These are phyloP conservation scores for Heliconius cydno DNA, from an alignment of 2,888 invertebrate genomes.

Conservation along the genomic window DNA sequence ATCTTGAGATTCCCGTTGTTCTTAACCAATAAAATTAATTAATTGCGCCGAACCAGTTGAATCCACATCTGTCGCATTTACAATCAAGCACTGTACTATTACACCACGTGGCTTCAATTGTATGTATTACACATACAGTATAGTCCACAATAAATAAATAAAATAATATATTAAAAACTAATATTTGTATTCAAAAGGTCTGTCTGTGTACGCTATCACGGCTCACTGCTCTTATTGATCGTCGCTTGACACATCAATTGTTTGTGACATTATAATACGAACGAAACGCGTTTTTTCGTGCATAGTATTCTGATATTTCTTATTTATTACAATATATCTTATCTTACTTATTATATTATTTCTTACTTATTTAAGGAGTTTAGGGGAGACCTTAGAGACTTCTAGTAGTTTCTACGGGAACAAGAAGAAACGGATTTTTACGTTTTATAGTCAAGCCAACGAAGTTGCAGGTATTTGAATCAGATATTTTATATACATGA, in stretches of 20 bases:
- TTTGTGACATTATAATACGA: constrained; percentile 7
- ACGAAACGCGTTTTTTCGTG: neutral
- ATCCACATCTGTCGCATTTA: neutral
- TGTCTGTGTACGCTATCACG: constrained; percentile 23
- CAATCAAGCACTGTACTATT: neutral
- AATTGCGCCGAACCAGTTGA: neutral
- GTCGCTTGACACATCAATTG: constrained; percentile 17
- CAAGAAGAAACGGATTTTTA: too few species aligned
- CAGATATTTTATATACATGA: too few species aligned
- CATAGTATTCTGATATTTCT: neutral
- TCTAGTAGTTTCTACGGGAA: too few species aligned
- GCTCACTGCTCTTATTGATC: constrained; percentile 13
- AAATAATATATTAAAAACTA: constrained; percentile 14
- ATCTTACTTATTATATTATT: too few species aligned
- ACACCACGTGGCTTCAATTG: neutral
- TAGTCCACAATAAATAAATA: neutral
- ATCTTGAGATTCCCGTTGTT: too few species aligned
- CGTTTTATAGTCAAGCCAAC: too few species aligned
- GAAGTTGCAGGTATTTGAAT: too few species aligned
- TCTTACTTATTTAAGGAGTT: too few species aligned
- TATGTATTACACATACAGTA: neutral
- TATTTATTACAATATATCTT: neutral
- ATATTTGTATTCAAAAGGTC: constrained; percentile 22
- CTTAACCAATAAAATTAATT: too few species aligned
- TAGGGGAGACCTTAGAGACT: too few species aligned